Base-by-base conservation (phyloP, 2,888 invertebrate species). In the Melipona beecheii region DNA sequence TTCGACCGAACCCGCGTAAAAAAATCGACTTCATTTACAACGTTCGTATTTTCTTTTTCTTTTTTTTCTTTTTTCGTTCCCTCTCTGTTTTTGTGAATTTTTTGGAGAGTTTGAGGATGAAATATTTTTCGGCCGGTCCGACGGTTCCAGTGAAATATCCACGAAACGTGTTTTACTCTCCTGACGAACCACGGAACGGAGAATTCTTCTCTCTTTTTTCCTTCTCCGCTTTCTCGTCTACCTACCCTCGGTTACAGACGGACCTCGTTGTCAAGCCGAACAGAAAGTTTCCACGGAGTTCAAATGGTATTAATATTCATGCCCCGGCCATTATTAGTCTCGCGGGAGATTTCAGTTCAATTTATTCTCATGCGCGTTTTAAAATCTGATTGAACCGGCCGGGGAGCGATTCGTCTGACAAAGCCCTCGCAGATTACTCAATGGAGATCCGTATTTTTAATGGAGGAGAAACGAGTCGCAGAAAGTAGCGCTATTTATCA, bases 281-380 rank as follows among this genome's bases (percentile, higher is more conserved):
- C 79, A 69, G 74, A 70, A 80, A 84, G 58, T 76, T 83, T 85
- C 74, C 74, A 36, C 70, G 36, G 73, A 56, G 80, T 71, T 64
- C 74, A 60, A 68, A 50, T 36, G 74, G 74, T 71, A 85, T 85
- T 85, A 85, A 85, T 85, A 85, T 85, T 83, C 85, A 85, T 85
- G 85, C 60, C n/a, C 66, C 68, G 66, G 74, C 73, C 69, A 74
- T 85, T 85, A 85, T 85, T 83, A 85, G 83, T 85, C 85, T 73
- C 85, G 80, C 80, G 66, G 70, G 83, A 68, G 74, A 85, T 85
- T 85, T 77, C 80, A 75, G 73, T 85, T 71, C 76, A 83, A 85
- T 85, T 85, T 80, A 85, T 85, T 83, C 83, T 76, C 79, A 80
- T 66, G 80, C 80, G 75, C 56, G 83, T 72, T 75, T 85, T 69